Percentiles rank a stretch among this genome's conserved stretches.
Evolutionary conservation across 2,113 vertebrate genomes (phyloP).

Genomic region (Pterocles burchelli): DNA sequence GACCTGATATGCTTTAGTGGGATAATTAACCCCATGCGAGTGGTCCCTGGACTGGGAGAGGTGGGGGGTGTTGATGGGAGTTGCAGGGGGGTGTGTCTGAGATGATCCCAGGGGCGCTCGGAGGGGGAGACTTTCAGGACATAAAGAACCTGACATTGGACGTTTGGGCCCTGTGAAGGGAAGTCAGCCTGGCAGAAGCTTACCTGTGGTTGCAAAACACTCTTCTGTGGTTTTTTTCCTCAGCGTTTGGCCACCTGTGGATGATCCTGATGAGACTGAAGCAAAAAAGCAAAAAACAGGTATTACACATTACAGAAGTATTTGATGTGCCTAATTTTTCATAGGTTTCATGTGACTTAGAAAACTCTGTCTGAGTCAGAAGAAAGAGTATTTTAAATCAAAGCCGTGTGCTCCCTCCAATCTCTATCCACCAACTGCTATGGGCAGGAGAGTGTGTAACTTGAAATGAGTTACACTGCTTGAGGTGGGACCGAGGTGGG

Average conservation of each 20-base stretch:
- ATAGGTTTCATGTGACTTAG: neutral
- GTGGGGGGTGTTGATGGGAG: neutral
- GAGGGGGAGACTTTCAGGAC: neutral
- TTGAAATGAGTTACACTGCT: neutral
- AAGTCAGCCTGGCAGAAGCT: neutral
- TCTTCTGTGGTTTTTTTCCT: conserved; percentile 27
- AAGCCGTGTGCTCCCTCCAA: too few relatives aligned
- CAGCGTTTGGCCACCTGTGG: conserved; percentile 31
- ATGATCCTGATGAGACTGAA: conserved; percentile 51
- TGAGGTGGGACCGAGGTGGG: neutral
- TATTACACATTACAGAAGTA: conserved; percentile 1
- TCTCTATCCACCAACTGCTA: neutral
- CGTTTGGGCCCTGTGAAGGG: neutral
- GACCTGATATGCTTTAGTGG: neutral
- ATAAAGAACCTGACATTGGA: neutral
- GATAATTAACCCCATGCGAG: neutral
- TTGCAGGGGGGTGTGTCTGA: neutral
- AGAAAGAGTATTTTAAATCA: too few relatives aligned
- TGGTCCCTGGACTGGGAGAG: neutral
- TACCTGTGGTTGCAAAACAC: neutral
- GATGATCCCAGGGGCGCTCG: neutral
- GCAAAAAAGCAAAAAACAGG: conserved; percentile 68
- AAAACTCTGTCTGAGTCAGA: too few relatives aligned
- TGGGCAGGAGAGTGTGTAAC: neutral
- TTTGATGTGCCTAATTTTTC: neutral